Base-by-base conservation (phyloP, 2,113 vertebrate species). In the Pangasianodon hypophthalmus region DNA sequence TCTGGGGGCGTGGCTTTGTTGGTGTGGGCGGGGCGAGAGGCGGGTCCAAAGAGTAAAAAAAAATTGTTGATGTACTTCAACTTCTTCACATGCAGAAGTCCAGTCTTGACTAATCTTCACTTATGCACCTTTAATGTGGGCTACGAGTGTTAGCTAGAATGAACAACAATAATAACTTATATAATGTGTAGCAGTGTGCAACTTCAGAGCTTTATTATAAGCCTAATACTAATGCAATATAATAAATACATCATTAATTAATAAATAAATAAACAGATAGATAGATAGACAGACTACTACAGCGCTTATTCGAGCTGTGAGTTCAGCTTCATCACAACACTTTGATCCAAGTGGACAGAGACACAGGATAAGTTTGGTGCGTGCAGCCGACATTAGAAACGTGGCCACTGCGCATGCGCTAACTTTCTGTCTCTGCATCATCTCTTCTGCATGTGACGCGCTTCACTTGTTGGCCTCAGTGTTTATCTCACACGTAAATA, bases 381-480 rank as follows among this genome's bases (percentile, higher is more conserved):
- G 52, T 2, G 11, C 14, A 54, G 3, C 52, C 52, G 52, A 54
- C 52, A 54, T 54, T 54, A 54, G 37, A 2, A 54, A 54, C 3
- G 71, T 41, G 41, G 9, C 44, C 5, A 44, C 37, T 77, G 86
- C 86, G 86, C 86, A 79, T 79, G 86, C 86, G 86, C 71, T 19
- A 11, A 87, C 85, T 75, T 87, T 87, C 85, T 71, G 64, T 71
- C 29, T 86, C 85, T 37, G 50, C 52, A 73, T 86, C 67, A 41
- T 16, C 41, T 48, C 69, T 41, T 26, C 26, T 41, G 69, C 29
- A 16, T 44, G 19, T 73, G 85, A 86, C 67, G 85, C 24, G 69
- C 85, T 48, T 84, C 18, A 87, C 2, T 58, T 16, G 9, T 18
- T 24, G 46, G 46, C 48, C 29, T 29, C 3, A 10, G 54, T 60